Base-by-base conservation (phyloP, 2,113 vertebrate genomes). In the Atrichornis clamosus region DNA sequence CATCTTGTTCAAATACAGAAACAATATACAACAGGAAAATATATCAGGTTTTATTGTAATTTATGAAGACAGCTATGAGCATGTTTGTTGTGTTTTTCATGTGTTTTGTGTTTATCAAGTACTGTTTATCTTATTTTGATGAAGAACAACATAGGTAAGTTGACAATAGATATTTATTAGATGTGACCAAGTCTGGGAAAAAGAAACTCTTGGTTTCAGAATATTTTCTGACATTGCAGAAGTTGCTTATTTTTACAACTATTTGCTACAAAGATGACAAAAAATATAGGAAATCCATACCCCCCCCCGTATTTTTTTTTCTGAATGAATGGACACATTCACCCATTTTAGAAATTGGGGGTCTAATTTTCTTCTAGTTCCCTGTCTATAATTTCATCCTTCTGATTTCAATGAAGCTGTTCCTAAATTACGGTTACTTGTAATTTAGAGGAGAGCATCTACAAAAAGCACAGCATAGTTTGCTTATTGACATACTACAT, bases 1-100 rank as follows among this genome's bases (percentile, higher is more conserved):
- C 22, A 68, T 93, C 68, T 74, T 94, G 63, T 53, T 94, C 67
- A 93, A 80, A 88, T 42, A 85, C 49, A 73, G 52, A 91, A 91
- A 86, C 46, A 84, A 80, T 42, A 69, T 13, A 80, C 39, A 85
- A 50, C 26, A 77, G 46, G 35, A 78, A 92, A 81, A 91, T 13
- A 42, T 23, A 83, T 23, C 35, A 12, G 6, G 3, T 90, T 84
- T 84, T 64, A 47, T 3, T 28, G 33, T 20, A 72, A 73, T 53
- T 87, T 91, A 87, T 41, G 49, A 90, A 59, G 65, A 90, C 42
- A 84, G 58, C 58, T 69, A 19, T 20, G 49, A 50, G 23, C 35
- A 60, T 56, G 44, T 52, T 78, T 64, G 30, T 52, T 65, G 30
- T 78, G 15, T 7, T 89, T 84, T 83, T 83, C 70, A 63, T 78